Evolutionary conservation across 1,140 invertebrate genomes (phyloP), one percentile per base, ranked within the genome.

Genomic region (Fopius arisanus): DNA sequence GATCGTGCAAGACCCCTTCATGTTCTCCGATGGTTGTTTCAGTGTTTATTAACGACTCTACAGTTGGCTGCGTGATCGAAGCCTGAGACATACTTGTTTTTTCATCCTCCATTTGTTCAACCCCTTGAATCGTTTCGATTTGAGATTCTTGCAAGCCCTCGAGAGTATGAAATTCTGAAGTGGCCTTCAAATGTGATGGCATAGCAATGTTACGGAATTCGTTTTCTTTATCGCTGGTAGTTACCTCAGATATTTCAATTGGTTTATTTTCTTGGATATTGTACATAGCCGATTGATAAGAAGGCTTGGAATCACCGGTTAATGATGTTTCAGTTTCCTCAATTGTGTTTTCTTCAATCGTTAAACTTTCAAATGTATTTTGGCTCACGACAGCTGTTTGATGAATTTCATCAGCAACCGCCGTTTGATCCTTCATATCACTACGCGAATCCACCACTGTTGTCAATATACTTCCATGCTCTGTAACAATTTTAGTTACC

Each of bases 1-100:
- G 67, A 6, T 77, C 70, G 26, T 79, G 63, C 9, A 83, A 82
- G 0, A 65, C 76, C 0, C 76, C 74, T 21, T 84, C 80, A n/a
- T 78, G 77, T 82, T 89, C 82, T 65, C 82, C 72, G 14, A 84
- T 29, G 3, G 86, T 78, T 16, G 82, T 83, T 80, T 89, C 83
- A 10, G 78, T 83, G 28, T 83, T 78, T 0, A 87, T 81, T 31
- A 90, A 67, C 72, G 88, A 83, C 80, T 89, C 86, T 16, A 87
- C 80, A 5, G 81, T 80, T n/a, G 79, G 82, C 65, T 89, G 87
- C 16, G 83, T 82, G 6, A 88, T 26, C 28, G 78, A 85, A 21
- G 88, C 89, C 72, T 84, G 81, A 28, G 80, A 79, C 40, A 79
- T 76, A 28, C 81, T 59, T 12, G 77, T 77, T 65, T 77, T 72